Conservation (phyloP, 1,140 invertebrate genomes). For the Neelides sp. region DNA sequence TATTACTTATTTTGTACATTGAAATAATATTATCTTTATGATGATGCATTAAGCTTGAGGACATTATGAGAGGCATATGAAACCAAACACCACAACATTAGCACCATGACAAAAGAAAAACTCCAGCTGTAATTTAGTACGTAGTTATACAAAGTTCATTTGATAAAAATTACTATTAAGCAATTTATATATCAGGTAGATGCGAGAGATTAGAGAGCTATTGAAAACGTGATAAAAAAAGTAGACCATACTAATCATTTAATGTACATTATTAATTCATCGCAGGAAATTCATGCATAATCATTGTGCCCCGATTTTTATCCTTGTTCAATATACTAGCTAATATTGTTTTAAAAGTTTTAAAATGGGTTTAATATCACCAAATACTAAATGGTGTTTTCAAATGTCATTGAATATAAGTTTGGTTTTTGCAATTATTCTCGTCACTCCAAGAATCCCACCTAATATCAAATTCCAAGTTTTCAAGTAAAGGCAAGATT, state of each 20-base stretch:
- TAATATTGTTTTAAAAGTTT: background rate
- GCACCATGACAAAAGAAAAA: no score
- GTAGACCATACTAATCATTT: background rate
- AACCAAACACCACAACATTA: no score
- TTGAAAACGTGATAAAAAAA: no score
- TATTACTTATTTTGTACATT: no score
- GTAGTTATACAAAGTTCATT: no score
- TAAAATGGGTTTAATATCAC: background rate
- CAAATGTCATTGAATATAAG: constrained; percentile 4
- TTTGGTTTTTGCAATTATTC: constrained; percentile 12
- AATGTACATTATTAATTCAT: background rate
- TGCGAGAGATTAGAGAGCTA: no score
- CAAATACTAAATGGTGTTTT: background rate
- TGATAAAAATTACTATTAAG: no score
- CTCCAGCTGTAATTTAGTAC: no score
- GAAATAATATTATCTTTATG: no score
- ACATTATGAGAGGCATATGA: no score
- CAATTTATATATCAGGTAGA: no score
- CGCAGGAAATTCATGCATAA: background rate
- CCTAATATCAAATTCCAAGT: constrained; percentile 14
- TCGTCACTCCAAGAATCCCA: constrained; percentile 19
- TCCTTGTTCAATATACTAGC: background rate
- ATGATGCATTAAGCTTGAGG: no score
- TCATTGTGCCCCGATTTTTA: background rate
- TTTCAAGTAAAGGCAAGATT: constrained; percentile 8